A percentile compares a stretch with the other conserved stretches of the same genome.
Conservation (phyloP, 2,888 invertebrate genomes). For the Metallyticus violacea region DNA sequence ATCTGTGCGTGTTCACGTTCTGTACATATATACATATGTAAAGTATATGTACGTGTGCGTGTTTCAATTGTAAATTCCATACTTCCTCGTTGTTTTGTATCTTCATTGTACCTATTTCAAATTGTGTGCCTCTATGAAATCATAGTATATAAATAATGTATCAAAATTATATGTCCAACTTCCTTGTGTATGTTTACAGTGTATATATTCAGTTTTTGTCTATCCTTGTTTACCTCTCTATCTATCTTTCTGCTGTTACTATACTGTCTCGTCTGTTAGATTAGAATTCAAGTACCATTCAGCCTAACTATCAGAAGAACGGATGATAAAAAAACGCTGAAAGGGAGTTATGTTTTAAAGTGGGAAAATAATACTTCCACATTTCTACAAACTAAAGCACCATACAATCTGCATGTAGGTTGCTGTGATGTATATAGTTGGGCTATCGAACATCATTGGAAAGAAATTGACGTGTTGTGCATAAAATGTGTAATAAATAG, state of each 20-base stretch:
- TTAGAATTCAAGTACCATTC: no score
- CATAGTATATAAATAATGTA: background rate
- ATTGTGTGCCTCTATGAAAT: background rate
- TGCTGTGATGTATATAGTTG: background rate
- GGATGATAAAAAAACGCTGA: background rate
- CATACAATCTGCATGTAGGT: no score
- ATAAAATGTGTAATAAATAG: background rate
- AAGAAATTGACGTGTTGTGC: background rate
- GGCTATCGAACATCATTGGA: background rate
- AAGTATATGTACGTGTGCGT: background rate
- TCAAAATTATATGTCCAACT: background rate
- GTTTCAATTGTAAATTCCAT: background rate
- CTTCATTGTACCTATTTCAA: background rate
- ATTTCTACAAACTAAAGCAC: no score
- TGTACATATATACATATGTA: background rate
- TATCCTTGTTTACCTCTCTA: no score
- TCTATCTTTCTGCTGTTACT: background rate
- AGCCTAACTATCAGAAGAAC: background rate
- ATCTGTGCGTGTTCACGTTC: background rate
- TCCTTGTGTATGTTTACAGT: background rate
- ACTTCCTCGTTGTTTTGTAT: background rate
- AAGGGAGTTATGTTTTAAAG: no score
- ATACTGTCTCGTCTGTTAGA: background rate
- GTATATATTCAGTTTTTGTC: background rate
- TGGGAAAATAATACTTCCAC: no score